These are phyloP conservation scores for Thamnophis sirtalis DNA, from an alignment of 2,113 vertebrate species.

Conservation along the genomic window DNA sequence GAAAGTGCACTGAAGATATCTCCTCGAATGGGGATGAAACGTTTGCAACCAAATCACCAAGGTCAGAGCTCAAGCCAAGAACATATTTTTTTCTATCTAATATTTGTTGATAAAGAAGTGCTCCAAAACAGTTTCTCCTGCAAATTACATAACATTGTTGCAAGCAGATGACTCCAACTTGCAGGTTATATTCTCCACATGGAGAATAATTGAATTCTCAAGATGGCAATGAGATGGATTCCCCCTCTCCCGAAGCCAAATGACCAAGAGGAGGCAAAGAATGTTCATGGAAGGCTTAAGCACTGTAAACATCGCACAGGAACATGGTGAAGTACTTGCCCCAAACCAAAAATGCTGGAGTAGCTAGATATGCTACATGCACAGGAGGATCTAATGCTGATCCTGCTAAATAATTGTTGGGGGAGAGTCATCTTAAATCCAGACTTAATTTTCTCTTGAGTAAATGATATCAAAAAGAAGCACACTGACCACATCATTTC, in stretches of 20 bases:
- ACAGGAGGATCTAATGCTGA: neutral
- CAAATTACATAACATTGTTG: neutral
- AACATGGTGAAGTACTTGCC: neutral
- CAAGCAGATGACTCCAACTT: no score
- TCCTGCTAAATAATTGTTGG: neutral
- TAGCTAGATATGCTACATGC: neutral
- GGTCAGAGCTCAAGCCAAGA: no score
- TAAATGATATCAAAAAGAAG: neutral
- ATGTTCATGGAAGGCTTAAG: neutral
- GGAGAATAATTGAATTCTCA: neutral
- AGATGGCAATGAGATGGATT: neutral
- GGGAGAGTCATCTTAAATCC: neutral
- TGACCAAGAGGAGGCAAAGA: neutral
- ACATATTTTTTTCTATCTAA: neutral
- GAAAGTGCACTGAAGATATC: no score
- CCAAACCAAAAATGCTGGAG: neutral
- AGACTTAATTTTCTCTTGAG: neutral
- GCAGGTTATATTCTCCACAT: neutral
- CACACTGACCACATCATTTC: neutral
- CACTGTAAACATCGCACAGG: neutral
- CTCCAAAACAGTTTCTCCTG: neutral
- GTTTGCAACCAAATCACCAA: no score
- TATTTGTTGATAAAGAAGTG: neutral
- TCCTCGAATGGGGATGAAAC: no score
- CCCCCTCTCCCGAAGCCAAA: neutral